Percentiles rank a stretch among this genome's conserved stretches.
phyloP scores from a whole-genome alignment of 2,113 vertebrate genomes.

The Erythrolamprus reginae region DNA sequence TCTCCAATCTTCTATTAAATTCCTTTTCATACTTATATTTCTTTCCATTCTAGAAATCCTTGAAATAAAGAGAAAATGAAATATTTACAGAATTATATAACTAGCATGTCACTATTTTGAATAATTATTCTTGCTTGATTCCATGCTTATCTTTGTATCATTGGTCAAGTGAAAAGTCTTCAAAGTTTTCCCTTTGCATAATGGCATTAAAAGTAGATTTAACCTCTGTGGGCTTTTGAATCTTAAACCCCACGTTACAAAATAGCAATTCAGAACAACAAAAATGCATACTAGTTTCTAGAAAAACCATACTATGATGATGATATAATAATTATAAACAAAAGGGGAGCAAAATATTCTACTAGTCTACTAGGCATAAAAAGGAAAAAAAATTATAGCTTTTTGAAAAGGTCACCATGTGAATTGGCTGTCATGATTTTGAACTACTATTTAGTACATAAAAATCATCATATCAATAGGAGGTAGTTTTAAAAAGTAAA shows the following conservation, averaged over 20 bases:
- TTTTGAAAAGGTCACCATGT: background rate
- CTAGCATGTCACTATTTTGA: constrained; percentile 16
- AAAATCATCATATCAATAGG: background rate
- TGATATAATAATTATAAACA: background rate
- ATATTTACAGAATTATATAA: constrained; percentile 35
- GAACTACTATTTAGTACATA: background rate
- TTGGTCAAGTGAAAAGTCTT: background rate
- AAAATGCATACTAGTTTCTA: background rate
- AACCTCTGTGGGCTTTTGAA: background rate
- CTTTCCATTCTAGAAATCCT: constrained; percentile 79
- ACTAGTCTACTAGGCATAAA: background rate
- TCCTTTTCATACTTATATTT: constrained; percentile 84
- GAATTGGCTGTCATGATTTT: background rate
- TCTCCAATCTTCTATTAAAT: constrained; percentile 84
- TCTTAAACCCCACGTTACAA: background rate
- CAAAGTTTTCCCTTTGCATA: background rate
- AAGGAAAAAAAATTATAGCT: background rate
- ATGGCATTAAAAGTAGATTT: background rate
- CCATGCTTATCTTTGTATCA: background rate
- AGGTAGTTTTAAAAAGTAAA: background rate
- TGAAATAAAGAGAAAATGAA: constrained; percentile 35
- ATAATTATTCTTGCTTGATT: constrained; percentile 10
- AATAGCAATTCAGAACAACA: background rate
- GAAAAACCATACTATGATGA: background rate
- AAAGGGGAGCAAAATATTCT: background rate